Evolutionary conservation across 2,797 vertebrate genomes (phyloP).

Genomic region (Sebastolobus alascanus): DNA sequence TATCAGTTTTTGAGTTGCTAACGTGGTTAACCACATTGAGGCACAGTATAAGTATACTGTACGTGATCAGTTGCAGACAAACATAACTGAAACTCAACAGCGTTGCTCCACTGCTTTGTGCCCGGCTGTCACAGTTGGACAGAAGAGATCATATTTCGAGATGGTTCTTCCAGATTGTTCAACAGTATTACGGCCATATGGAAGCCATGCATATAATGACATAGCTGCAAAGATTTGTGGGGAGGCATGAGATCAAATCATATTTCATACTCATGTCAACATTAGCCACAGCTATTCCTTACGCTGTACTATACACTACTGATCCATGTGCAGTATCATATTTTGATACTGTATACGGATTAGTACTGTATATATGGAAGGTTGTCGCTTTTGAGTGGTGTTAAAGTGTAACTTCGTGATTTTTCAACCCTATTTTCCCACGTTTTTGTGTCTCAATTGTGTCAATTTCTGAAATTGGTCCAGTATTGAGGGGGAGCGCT

Average conservation of each 20-base stretch:
- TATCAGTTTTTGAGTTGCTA: not conserved
- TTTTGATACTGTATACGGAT: not conserved
- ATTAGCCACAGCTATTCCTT: slow-evolving; percentile 10
- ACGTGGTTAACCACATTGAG: not conserved
- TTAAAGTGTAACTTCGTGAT: not conserved
- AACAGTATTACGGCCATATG: slow-evolving; percentile 34
- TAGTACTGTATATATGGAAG: not conserved
- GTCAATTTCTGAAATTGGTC: not conserved
- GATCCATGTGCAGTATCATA: slow-evolving; percentile 5
- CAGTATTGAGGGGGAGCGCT: not conserved
- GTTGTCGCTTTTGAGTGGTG: slow-evolving; percentile 21
- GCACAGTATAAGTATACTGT: not conserved
- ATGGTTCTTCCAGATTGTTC: slow-evolving; percentile 53
- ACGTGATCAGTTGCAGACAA: not conserved
- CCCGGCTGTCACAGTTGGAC: slow-evolving; percentile 32
- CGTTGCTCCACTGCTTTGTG: not conserved
- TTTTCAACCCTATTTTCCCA: not conserved
- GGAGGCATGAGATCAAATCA: slow-evolving; percentile 29
- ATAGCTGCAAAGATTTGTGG: slow-evolving; percentile 14
- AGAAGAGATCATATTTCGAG: slow-evolving; percentile 16
- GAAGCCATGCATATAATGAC: slow-evolving; percentile 18
- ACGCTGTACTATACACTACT: not conserved
- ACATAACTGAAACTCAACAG: slow-evolving; percentile 8
- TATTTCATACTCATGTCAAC: slow-evolving; percentile 37
- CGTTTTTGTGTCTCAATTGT: not conserved